Conservation (phyloP, 2,113 vertebrate species). For the Ptilorrhoa leucosticta region DNA sequence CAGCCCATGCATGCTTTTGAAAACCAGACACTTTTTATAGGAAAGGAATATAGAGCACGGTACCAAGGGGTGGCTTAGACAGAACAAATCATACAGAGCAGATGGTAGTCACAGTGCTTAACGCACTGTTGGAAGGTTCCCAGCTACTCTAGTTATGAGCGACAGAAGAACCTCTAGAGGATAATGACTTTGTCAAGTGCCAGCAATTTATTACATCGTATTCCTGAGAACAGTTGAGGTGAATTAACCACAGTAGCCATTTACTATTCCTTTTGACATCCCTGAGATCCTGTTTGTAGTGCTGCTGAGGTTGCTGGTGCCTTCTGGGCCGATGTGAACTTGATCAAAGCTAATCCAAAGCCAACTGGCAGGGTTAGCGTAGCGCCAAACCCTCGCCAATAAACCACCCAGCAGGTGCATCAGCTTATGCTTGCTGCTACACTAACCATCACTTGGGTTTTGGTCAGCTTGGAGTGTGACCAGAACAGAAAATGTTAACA, state of each 20-base stretch:
- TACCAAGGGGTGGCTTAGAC: background rate
- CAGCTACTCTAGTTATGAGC: background rate
- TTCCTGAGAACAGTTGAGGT: background rate
- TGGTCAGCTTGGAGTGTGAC: background rate
- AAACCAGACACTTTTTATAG: background rate
- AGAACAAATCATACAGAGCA: background rate
- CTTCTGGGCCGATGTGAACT: background rate
- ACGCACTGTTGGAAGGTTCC: background rate
- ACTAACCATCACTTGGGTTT: background rate
- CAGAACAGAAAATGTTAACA: background rate
- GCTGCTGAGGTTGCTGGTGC: background rate
- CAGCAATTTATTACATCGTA: background rate
- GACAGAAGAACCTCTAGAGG: background rate
- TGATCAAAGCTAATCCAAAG: background rate
- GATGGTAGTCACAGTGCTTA: background rate
- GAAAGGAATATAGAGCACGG: background rate
- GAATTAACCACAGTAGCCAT: background rate
- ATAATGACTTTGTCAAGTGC: background rate
- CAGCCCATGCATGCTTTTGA: background rate
- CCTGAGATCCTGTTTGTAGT: background rate
- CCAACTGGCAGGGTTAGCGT: accelerated
- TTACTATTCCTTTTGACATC: background rate
- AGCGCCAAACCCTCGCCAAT: background rate
- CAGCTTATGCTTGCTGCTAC: background rate
- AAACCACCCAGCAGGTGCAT: background rate